Base-by-base conservation (phyloP, 1,140 invertebrate genomes). In the Eufriesea mexicana region DNA sequence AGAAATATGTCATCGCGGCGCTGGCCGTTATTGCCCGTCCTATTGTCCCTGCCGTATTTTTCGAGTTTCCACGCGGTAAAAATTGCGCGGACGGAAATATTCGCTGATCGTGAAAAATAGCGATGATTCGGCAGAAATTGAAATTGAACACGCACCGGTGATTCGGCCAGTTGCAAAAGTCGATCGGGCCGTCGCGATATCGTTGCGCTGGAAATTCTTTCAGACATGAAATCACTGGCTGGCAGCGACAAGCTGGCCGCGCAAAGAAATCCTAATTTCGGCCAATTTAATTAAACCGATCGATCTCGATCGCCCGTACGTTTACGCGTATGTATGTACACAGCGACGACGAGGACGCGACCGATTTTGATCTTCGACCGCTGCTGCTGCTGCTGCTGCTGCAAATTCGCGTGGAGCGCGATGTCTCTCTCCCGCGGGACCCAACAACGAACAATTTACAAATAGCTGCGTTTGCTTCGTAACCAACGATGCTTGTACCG, bases 401-500 rank as follows among this genome's bases (percentile, higher is more conserved):
- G 9, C 23, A 67, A 67, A 42, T 45, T n/a, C 64, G 10, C 68
- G 23, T 20, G 49, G 20, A 54, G 49, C 25, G 18, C 5, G 10
- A 54, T 25, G 49, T 8, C 25, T 49, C 14, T 59, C 45, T 14
- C 55, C n/a, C 12, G 20, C 7, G 57, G 45, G 28, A 10, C 16
- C 12, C 10, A 16, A n/a, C 75, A 85, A 84, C 84, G 83, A 85
- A 82, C 86, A 84, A 85, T 88, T 85, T 85, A 79, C 86, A 84
- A 89, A 86, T 86, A 88, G 87, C 72, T 62, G 70, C 73, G 73
- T 80, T 62, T 42, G 18, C 66, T 25, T 9, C 61, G 68, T 23
- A 45, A 18, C 45, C 68, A 35, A 25, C 68, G 75, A 2, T 20
- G 64, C 57, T 68, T 28, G 76, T 42, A 28, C 16, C 25, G 28